Evolutionary conservation across 2,888 invertebrate genomes (phyloP), one percentile per base, ranked within the genome.

Genomic region (Myopa testacea): DNA sequence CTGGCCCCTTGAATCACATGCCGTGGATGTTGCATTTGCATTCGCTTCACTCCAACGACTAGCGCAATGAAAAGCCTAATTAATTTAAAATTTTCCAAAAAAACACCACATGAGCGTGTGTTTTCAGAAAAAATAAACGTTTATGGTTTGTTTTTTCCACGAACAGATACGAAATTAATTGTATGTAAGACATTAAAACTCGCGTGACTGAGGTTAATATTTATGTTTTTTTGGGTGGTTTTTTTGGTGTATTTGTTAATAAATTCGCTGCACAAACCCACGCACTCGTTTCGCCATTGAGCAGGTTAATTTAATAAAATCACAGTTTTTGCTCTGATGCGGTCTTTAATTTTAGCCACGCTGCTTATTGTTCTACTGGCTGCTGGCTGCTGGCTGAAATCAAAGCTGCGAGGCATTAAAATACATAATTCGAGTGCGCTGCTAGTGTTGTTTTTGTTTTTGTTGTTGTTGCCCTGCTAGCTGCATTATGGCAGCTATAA

Each of bases 271-370:
- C 69, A 69, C 69, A 68, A 16, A 26, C 62, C 19, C 1, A 50
- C 69, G 50, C 26, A 69, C 69, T 16, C 14, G 40, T 16, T 60
- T 50, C 4, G 16, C n/a, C 63, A 50, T 37, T 26, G 67, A 67
- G 67, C 67, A 26, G 67, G 75, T 75, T 75, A 67, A 68, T 75
- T 75, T 67, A 55, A 75, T 58, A 52, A 40, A 58, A 55, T 68
- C n/a, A 55, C 55, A 34, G 52, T 67, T 68, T 40, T 40, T n/a
- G 14, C 45, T 14, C 45, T 8, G 12, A 5, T 7, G 38, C 19
- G 10, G 62, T 62, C 19, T 8, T 26, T 26, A 62, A 62, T 26
- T 26, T 62, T 26, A 62, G 19, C 26, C 26, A 16, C n/a, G 58
- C n/a, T 12, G 16, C n/a, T 6, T 12, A 26, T 52, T 34, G 40